Evolutionary conservation across 2,888 invertebrate species (phyloP).

Genomic region (Fragum sueziense): DNA sequence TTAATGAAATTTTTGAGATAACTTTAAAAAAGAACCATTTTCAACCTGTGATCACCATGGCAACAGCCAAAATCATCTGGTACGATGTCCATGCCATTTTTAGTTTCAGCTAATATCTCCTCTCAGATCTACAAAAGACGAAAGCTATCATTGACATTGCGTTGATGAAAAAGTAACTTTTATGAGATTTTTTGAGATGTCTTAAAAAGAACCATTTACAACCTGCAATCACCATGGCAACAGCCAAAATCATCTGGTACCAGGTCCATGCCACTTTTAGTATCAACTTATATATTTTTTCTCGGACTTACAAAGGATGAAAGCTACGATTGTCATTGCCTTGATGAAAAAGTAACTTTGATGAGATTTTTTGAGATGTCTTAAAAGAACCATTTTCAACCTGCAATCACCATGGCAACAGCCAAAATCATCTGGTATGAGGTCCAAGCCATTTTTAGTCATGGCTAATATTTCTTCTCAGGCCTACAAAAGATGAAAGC

Average conservation of each 20-base stretch:
- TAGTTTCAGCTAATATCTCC: neutral
- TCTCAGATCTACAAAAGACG: neutral
- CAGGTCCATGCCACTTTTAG: constrained; percentile 85
- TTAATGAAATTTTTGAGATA: too few species aligned
- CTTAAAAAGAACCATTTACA: neutral
- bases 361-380: too few species aligned
- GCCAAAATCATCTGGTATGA: constrained; percentile 88
- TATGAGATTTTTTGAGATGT: too few species aligned
- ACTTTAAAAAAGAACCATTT: neutral
- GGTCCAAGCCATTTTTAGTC: constrained; percentile 85
- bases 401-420: constrained; percentile 84
- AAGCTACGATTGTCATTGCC: neutral
- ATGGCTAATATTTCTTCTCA: neutral
- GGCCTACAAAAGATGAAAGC: neutral
- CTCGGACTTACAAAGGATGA: neutral
- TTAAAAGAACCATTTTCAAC: neutral
- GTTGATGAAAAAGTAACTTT: neutral
- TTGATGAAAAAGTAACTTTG: neutral
- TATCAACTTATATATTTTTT: neutral
- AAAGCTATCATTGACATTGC: neutral
- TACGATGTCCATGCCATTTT: constrained; percentile 86
- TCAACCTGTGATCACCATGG: constrained; percentile 81
- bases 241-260: constrained; percentile 88
- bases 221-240: constrained; percentile 84
- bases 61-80: constrained; percentile 87